Base-by-base conservation (phyloP, 2,113 vertebrate genomes). In the Loxodonta africana region DNA sequence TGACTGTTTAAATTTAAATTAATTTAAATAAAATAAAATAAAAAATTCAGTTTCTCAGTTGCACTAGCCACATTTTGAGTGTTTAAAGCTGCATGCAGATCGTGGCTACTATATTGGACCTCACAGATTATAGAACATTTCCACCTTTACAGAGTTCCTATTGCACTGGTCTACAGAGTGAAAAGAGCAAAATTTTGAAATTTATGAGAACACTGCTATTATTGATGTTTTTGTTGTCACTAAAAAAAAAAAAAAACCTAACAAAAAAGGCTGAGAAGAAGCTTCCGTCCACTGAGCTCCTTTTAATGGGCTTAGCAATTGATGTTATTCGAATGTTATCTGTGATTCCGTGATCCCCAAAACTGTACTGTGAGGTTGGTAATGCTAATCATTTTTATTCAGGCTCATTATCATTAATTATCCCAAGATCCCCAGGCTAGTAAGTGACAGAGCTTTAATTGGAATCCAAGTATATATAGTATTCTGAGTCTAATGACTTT, bases 371-470 rank as follows among this genome's bases (percentile, higher is more conserved):
- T n/a, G 57, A 41, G 53, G 8, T 71, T 77, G 76, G 20, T 63
- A 83, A 73, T 53, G 69, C 11, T 82, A 76, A 86, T 80, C 46
- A 88, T 77, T 93, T 83, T 90, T 83, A 57, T 71, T 90, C 30
- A 88, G 63, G 46, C 51, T 88, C 73, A 5, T 95, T 78, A 93
- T 63, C n/a, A 37, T 48, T 80, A 67, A 71, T 91, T 80, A 77
- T 69, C 57, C 46, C 9, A 80, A 76, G 71, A 69, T 37, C 71
- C 44, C 69, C 17, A 93, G 60, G 21, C 5, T 92, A 23, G 6
- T 83, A 88, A 77, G 21, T 80, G 33, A 5, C 48, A 77, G 20
- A 76, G 11, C 20, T 69, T 25, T 8, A 74, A 51, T 88, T 84
- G 74, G 69, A 69, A 91, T 23, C 1, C 33, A 93, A 44, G 14